Evolutionary conservation across 2,113 vertebrate species (phyloP).

Genomic region (Euleptes europaea): DNA sequence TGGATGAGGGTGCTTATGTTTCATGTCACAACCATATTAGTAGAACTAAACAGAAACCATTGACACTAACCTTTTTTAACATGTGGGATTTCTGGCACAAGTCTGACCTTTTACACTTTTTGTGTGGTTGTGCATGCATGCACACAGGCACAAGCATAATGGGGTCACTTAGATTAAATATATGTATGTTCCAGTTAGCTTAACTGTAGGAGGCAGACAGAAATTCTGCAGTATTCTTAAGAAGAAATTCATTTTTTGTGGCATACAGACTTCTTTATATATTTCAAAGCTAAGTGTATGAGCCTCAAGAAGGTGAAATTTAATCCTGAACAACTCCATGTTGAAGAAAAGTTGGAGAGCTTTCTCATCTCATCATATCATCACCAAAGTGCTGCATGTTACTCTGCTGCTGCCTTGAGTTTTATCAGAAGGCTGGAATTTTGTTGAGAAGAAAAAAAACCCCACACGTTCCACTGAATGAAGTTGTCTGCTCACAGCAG

Average conservation of each 20-base stretch:
- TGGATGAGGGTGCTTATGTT: too few relatives aligned
- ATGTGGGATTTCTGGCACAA: background rate
- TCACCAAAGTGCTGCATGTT: rapidly evolving
- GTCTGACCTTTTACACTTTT: background rate
- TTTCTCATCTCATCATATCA: background rate
- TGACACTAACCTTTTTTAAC: background rate
- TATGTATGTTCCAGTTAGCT: background rate
- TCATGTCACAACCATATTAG: too few relatives aligned
- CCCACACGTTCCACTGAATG: background rate
- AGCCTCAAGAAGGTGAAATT: background rate
- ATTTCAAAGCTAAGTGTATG: slow-evolving; percentile 10
- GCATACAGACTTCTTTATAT: background rate
- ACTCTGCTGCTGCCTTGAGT: background rate
- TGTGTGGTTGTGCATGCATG: background rate
- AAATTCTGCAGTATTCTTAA: slow-evolving; percentile 19
- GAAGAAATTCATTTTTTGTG: background rate
- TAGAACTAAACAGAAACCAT: too few relatives aligned
- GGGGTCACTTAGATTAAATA: background rate
- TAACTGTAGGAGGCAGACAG: background rate
- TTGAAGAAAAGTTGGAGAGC: background rate
- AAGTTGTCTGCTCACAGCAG: background rate
- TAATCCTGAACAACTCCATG: background rate
- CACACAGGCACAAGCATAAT: background rate
- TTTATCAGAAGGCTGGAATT: slow-evolving; percentile 28
- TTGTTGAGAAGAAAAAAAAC: background rate